Evolutionary conservation across 2,113 vertebrate species (phyloP).

Genomic region (Chaetorhynchus papuensis): DNA sequence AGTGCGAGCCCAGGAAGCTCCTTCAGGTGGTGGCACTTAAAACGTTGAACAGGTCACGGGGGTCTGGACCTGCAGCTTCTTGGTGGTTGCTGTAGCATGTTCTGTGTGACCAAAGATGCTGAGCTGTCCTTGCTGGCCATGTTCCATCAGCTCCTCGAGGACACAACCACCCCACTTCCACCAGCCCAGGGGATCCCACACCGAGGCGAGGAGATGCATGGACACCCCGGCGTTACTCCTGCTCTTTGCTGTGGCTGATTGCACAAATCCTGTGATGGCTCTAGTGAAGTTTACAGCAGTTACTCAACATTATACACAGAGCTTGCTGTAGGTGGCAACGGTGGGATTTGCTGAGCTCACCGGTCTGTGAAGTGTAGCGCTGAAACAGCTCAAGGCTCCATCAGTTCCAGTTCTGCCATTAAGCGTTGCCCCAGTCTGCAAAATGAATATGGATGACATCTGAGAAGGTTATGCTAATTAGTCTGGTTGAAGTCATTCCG

Average conservation of each 20-base stretch:
- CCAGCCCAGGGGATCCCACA: background rate
- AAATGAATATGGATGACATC: constrained; percentile 45
- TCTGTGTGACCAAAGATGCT: background rate
- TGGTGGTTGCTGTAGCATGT: fast-evolving
- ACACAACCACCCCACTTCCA: fast-evolving
- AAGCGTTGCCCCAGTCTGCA: background rate
- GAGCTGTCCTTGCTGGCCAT: background rate
- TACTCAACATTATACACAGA: background rate
- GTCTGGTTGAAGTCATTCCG: background rate
- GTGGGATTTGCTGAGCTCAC: constrained; percentile 16
- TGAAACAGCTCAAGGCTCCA: constrained; percentile 24
- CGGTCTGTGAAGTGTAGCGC: background rate
- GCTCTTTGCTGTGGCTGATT: background rate
- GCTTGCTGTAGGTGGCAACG: background rate
- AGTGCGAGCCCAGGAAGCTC: background rate
- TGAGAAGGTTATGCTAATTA: constrained; percentile 43
- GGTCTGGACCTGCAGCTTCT: background rate
- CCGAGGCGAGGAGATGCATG: background rate
- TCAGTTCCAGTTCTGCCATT: constrained; percentile 41
- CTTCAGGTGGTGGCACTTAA: background rate
- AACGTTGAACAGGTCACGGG: background rate
- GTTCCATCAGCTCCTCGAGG: background rate
- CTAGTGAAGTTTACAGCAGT: background rate
- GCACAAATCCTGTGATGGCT: background rate
- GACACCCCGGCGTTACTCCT: background rate